A percentile compares a stretch with the other conserved stretches of the same genome.
phyloP scores from a whole-genome alignment of 2,113 vertebrate genomes.

The Vidua chalybeata region DNA sequence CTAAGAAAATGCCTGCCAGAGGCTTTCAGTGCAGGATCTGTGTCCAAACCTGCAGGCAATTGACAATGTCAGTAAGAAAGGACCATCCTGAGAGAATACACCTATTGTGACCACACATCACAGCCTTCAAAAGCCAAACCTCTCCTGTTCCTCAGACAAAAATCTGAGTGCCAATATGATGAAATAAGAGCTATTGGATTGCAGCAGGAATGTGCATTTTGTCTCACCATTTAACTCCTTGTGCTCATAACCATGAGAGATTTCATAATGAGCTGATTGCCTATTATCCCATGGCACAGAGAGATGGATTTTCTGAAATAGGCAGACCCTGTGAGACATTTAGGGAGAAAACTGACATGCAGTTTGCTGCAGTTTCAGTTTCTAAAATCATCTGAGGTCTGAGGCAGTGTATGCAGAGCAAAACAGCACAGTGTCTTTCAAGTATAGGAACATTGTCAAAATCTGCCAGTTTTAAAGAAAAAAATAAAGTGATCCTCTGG shows the following conservation, averaged over 20 bases:
- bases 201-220: neutral
- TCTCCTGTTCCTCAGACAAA: neutral
- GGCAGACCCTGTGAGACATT: neutral
- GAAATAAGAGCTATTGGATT: neutral
- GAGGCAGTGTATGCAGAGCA: neutral
- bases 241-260: neutral
- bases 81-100: neutral
- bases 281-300: neutral
- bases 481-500: neutral
- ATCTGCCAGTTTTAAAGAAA: neutral
- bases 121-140: neutral
- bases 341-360: neutral
- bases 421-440: neutral
- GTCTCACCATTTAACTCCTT: neutral
- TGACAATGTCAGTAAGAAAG: neutral
- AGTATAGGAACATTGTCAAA: neutral
- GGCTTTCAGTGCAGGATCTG: neutral
- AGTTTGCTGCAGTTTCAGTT: neutral
- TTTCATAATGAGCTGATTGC: neutral
- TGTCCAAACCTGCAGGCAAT: neutral
- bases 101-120: neutral
- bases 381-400: neutral
- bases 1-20: neutral
- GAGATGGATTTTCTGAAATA: neutral
- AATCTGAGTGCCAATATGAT: neutral